Evolutionary conservation across 2,113 vertebrate species (phyloP).

Genomic region (Rhegmatorhina hoffmannsi): DNA sequence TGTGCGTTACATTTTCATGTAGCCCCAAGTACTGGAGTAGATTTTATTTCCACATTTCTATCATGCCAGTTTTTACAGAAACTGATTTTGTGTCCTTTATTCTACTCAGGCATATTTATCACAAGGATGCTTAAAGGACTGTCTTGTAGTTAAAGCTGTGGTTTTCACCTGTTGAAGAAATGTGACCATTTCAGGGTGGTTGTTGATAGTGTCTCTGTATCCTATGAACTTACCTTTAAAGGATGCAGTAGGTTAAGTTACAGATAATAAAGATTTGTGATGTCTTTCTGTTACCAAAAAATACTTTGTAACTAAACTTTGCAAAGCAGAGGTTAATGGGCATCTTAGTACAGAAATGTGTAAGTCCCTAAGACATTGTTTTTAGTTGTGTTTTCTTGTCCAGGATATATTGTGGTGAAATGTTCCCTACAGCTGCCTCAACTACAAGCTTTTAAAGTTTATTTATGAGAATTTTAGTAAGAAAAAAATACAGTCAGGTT

Average conservation of each 20-base stretch:
- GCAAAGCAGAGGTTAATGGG: background rate
- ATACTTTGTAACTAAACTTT: background rate
- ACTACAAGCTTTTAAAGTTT: background rate
- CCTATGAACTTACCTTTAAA: background rate
- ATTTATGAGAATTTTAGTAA: background rate
- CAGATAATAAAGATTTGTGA: background rate
- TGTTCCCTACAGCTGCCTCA: background rate
- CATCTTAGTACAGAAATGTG: background rate
- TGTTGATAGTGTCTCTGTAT: background rate
- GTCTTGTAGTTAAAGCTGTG: background rate
- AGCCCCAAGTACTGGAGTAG: background rate
- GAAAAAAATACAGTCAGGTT: background rate
- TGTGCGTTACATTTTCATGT: background rate
- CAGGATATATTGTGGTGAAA: background rate
- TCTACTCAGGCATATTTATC: background rate
- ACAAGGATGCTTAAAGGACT: background rate
- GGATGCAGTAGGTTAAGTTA: background rate
- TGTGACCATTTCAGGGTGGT: background rate
- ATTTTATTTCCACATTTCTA: background rate
- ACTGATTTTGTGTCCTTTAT: background rate
- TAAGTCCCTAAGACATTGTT: background rate
- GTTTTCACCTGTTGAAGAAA: background rate
- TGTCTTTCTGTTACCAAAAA: background rate
- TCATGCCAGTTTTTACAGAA: background rate
- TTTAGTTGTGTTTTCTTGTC: background rate